phyloP scores from a whole-genome alignment of 23 tunicate species.

The Ascidia mentula region DNA sequence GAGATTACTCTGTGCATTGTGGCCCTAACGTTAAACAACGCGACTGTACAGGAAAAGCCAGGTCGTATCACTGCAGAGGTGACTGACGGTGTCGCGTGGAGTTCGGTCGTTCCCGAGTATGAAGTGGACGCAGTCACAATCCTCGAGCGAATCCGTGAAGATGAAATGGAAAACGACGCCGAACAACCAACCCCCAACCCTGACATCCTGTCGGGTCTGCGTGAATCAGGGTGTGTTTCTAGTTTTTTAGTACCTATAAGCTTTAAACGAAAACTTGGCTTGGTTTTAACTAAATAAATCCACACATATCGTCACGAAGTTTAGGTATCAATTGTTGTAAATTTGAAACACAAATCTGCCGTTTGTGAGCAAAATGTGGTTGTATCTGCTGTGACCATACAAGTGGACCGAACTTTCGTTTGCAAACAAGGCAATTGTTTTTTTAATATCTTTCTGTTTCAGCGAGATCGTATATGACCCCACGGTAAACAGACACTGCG shows the following conservation, averaged over 20 bases:
- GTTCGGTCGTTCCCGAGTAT: conserved; percentile 49
- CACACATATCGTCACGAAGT: too few relatives aligned
- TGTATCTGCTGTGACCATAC: too few relatives aligned
- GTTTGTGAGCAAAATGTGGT: too few relatives aligned
- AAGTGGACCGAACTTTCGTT: too few relatives aligned
- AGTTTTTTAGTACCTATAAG: too few relatives aligned
- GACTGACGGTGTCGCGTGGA: conserved; percentile 44
- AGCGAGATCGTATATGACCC: conserved; percentile 92
- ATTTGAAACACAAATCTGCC: too few relatives aligned
- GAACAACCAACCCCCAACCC: conserved; percentile 71
- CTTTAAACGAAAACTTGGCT: too few relatives aligned
- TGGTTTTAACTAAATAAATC: too few relatives aligned
- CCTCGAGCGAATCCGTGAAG: conserved; percentile 89
- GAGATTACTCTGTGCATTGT: too few relatives aligned
- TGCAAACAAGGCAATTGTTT: too few relatives aligned
- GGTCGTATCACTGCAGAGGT: conserved; percentile 61
- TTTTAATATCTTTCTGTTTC: conserved; percentile 20
- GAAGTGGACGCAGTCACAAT: conserved; percentile 85
- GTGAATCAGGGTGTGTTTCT: conserved; percentile 89
- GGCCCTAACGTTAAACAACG: too few relatives aligned
- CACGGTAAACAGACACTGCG: conserved; percentile 67
- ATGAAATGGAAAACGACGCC: conserved; percentile 76
- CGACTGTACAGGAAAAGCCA: conserved; percentile 66
- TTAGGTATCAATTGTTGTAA: too few relatives aligned
- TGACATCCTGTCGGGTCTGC: conserved; percentile 75